Conservation (phyloP, 2,888 invertebrate genomes). For the Synergus laeviventris region DNA sequence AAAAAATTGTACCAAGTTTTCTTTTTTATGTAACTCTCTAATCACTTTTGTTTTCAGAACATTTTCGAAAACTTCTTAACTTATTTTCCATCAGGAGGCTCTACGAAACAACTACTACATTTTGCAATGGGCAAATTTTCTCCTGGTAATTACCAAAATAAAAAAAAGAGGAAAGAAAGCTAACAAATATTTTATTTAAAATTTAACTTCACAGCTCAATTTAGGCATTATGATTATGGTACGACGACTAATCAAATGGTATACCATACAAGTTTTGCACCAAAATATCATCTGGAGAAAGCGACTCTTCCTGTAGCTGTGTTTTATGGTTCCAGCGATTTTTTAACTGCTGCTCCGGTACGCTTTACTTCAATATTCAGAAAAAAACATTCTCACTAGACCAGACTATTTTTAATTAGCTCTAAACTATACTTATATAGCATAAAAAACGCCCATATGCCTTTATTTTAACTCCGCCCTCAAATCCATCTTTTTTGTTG, state of each 20-base stretch:
- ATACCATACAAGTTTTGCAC: not conserved
- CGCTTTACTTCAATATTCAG: not conserved
- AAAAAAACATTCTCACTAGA: not conserved
- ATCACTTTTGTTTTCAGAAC: not conserved
- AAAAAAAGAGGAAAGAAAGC: not conserved
- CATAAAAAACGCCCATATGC: too few species aligned
- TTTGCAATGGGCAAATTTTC: not conserved
- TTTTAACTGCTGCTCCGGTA: not conserved
- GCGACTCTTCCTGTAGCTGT: not conserved
- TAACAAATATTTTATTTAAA: not conserved
- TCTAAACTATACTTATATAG: too few species aligned
- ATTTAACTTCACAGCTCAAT: not conserved
- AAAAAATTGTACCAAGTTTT: not conserved
- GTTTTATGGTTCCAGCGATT: not conserved
- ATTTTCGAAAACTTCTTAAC: not conserved
- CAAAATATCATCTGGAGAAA: slow-evolving; percentile 8
- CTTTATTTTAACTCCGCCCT: too few species aligned
- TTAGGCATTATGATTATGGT: slow-evolving; percentile 19
- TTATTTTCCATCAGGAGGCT: slow-evolving; percentile 14
- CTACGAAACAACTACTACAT: not conserved
- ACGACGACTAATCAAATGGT: not conserved
- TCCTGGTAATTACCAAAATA: slow-evolving; percentile 11
- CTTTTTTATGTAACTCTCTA: not conserved
- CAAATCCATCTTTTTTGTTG: too few species aligned
- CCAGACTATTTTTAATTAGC: too few species aligned